Conservation (phyloP, 2,888 invertebrate species). For the Venustoraphidia nigricollis region DNA sequence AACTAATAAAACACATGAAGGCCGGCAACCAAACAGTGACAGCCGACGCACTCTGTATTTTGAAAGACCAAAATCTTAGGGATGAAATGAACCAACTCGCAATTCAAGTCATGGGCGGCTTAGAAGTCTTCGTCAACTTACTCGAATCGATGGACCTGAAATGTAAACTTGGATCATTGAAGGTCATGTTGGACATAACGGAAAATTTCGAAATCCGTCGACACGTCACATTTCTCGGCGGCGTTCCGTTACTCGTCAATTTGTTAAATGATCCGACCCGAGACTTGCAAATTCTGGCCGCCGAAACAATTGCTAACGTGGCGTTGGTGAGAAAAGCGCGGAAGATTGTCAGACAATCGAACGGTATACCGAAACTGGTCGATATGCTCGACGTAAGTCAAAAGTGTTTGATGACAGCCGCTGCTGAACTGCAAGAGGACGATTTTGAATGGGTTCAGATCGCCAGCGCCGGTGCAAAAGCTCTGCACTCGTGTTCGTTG, state of each 20-base stretch:
- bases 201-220: slow-evolving; percentile 59
- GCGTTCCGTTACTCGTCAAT: slow-evolving; percentile 61
- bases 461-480: slow-evolving; percentile 66
- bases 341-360: slow-evolving; percentile 62
- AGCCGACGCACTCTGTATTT: slow-evolving; percentile 74
- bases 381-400: slow-evolving; percentile 66
- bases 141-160: slow-evolving; percentile 82
- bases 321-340: slow-evolving; percentile 74
- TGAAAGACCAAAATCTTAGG: slow-evolving; percentile 78
- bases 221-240: slow-evolving; percentile 65
- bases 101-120: slow-evolving; percentile 75
- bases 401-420: slow-evolving; percentile 36
- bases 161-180: slow-evolving; percentile 74
- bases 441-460: slow-evolving; percentile 52
- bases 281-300: slow-evolving; percentile 74
- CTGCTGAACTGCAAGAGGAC: slow-evolving; percentile 41
- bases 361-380: slow-evolving; percentile 64
- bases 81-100: slow-evolving; percentile 72
- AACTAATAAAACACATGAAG: slow-evolving; percentile 86
- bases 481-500: slow-evolving; percentile 75
- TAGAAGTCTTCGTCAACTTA: slow-evolving; percentile 83
- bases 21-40: slow-evolving; percentile 94
- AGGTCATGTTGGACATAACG: slow-evolving; percentile 70
- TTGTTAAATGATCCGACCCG: slow-evolving; percentile 70
- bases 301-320: slow-evolving; percentile 81